Evolutionary conservation across 2,888 invertebrate species (phyloP), one percentile per base, ranked within the genome.

Genomic region (Hypomecis punctinalis): DNA sequence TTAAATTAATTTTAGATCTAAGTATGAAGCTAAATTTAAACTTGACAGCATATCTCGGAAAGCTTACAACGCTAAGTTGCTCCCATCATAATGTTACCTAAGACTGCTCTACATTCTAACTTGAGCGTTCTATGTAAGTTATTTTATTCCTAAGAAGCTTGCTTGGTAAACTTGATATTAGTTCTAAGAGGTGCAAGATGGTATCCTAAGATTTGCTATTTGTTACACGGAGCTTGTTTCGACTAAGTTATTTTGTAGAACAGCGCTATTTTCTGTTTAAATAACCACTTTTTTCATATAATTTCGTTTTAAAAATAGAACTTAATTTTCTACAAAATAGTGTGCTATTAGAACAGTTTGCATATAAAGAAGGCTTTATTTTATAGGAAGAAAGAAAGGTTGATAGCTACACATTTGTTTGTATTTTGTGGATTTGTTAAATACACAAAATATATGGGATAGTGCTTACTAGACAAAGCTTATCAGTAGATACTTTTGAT

Each of bases 11-110:
- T 46, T 60, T 36, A 49, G 45, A 55, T 59, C 7, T 55, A 55
- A 39, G 33, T 59, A 49, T 39, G 54, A 45, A 55, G 63, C 59
- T 49, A 55, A 61, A 52, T 60, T 48, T 52, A 33, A 47, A 49
- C 56, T 65, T 55, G 52, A 65, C 46, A 54, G 58, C 45, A 13
- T 39, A 43, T 33, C 42, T 42, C 23, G 56, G 42, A 39, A 23
- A 11, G 56, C 64, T 60, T 61, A 64, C 54, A 54, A 42, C 43
- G 46, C 48, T 64, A 52, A 63, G 54, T 55, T 55, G 35, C 23
- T 51, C 5, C 5, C 37, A 45, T 48, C 46, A 58, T 45, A 59
- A 51, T 60, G 45, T 60, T 64, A 36, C 59, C 60, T 60, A 49
- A 47, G 54, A 13, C 46, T 46, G 51, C 45, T 23, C 10, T 46